These are phyloP conservation scores for Cephalophus harveyi DNA, from an alignment of 2,113 vertebrate genomes.

Conservation along the genomic window DNA sequence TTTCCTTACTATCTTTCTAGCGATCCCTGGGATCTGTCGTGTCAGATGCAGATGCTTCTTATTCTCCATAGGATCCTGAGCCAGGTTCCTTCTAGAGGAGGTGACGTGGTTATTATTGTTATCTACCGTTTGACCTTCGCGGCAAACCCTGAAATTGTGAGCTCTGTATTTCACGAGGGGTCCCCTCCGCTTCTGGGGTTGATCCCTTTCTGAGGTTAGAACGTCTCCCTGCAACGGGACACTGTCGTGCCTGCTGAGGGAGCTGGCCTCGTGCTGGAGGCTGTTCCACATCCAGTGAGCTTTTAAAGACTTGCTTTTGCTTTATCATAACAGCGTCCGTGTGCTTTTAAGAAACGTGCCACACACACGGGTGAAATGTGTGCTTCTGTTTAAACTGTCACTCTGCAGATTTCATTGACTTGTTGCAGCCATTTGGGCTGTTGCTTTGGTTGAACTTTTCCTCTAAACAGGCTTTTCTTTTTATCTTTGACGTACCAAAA, in stretches of 20 bases:
- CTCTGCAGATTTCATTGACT: background rate
- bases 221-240: background rate
- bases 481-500: background rate
- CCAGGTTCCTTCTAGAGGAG: background rate
- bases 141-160: background rate
- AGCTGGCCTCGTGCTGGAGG: too few species aligned
- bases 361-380: background rate
- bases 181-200: too few species aligned
- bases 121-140: background rate
- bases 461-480: background rate
- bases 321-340: background rate
- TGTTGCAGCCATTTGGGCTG: background rate
- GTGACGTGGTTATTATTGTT: fast-evolving
- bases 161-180: background rate
- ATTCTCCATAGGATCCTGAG: fast-evolving
- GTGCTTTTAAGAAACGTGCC: background rate
- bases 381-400: background rate
- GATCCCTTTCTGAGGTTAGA: background rate
- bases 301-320: background rate
- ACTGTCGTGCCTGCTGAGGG: fast-evolving
- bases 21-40: fast-evolving
- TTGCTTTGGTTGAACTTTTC: background rate
- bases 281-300: background rate
- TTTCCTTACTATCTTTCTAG: background rate
- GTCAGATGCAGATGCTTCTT: background rate